Percentiles rank a stretch among this genome's conserved stretches.
Evolutionary conservation across 1,140 invertebrate species (phyloP).

Genomic region (Diabrotica undecimpunctata): DNA sequence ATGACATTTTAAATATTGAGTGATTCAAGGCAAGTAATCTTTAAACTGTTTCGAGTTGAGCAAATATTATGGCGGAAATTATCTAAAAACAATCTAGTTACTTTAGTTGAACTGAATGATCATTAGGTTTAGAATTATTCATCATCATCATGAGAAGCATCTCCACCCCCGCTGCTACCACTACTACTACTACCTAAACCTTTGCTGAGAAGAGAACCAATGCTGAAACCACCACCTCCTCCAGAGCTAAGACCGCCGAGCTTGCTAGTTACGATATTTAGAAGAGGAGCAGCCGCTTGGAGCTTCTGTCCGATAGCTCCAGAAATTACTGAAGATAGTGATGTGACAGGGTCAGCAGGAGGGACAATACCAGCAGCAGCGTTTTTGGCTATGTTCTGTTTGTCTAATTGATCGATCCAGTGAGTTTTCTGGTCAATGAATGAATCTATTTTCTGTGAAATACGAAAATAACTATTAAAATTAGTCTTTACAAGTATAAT

Average conservation of each 20-base stretch:
- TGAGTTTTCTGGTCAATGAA: conserved; percentile 71
- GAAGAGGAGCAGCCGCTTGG: conserved; percentile 57
- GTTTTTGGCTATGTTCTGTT: conserved; percentile 69
- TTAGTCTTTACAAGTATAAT: no score
- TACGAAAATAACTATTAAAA: not conserved
- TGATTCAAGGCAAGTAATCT: no score
- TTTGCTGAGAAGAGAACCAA: conserved; percentile 44
- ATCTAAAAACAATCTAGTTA: no score
- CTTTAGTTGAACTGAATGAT: no score
- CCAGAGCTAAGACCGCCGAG: conserved; percentile 56
- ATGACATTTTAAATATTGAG: no score
- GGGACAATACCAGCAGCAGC: conserved; percentile 66
- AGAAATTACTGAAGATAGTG: conserved; percentile 51
- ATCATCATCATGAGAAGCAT: no score
- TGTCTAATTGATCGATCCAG: conserved; percentile 62
- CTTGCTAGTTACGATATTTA: conserved; percentile 54
- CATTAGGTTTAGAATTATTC: no score
- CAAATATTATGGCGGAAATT: no score
- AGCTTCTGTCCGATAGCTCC: conserved; percentile 49
- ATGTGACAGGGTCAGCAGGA: conserved; percentile 48
- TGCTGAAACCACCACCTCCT: conserved; percentile 49
- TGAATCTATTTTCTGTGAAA: conserved; percentile 68
- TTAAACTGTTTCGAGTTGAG: no score
- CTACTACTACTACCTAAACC: conserved; percentile 30
- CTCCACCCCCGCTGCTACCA: conserved; percentile 6